Conservation (phyloP, 2,888 invertebrate species). For the Junonia oenone region DNA sequence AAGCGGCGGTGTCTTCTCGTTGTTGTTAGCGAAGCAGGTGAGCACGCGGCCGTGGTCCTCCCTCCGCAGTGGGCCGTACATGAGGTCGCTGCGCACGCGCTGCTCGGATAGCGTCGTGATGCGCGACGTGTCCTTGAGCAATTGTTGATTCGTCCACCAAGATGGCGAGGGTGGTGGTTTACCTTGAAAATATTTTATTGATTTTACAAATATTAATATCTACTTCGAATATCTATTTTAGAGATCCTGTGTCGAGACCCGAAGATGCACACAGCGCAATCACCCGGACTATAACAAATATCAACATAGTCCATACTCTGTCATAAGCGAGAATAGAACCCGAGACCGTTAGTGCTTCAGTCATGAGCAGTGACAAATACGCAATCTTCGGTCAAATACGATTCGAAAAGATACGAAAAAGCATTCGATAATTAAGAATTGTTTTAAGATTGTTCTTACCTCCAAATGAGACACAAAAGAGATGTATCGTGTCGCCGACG, state of each 20-base stretch:
- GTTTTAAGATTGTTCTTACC: conserved; percentile 73
- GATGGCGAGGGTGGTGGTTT: conserved; percentile 82
- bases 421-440: too few relatives aligned
- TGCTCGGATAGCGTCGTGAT: conserved; percentile 79
- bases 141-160: conserved; percentile 83
- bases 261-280: too few relatives aligned
- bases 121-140: conserved; percentile 78
- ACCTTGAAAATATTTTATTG: conserved; percentile 57
- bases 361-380: too few relatives aligned
- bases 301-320: too few relatives aligned
- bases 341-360: too few relatives aligned
- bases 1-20: conserved; percentile 83
- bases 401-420: too few relatives aligned
- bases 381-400: too few relatives aligned
- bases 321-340: too few relatives aligned
- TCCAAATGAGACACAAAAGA: conserved; percentile 91
- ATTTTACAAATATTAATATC: too few relatives aligned
- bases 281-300: too few relatives aligned
- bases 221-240: too few relatives aligned
- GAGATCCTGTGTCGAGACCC: too few relatives aligned
- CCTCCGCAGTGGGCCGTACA: conserved; percentile 80
- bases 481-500: conserved; percentile 88
- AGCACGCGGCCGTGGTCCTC: conserved; percentile 83
- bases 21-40: conserved; percentile 85
- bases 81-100: conserved; percentile 82